Conservation (phyloP, 2,888 invertebrate species). For the Drosophila flavopinicola region DNA sequence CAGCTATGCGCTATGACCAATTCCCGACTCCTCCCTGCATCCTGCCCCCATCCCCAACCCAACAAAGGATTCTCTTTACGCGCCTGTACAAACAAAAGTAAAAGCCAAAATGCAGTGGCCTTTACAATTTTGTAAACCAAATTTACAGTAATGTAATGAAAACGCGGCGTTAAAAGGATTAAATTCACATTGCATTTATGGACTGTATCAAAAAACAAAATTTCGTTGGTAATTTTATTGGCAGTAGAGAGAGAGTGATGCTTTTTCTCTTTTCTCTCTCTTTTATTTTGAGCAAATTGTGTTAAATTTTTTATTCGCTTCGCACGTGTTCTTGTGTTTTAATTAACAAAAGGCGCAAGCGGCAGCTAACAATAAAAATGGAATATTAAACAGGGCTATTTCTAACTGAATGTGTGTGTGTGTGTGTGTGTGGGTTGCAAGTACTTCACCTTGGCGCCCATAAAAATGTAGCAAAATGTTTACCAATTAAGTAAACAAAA, state of each 20-base stretch:
- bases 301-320: conserved; percentile 70
- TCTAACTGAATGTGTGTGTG: conserved; percentile 22
- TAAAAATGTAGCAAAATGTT: conserved; percentile 79
- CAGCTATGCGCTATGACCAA: conserved; percentile 34
- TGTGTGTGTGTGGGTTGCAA: conserved; percentile 12
- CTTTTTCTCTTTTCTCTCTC: conserved; percentile 6
- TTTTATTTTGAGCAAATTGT: conserved; percentile 22
- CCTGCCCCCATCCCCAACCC: background rate
- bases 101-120: conserved; percentile 55
- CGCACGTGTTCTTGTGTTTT: conserved; percentile 81
- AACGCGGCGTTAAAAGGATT: conserved; percentile 77
- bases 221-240: conserved; percentile 36
- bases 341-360: conserved; percentile 71
- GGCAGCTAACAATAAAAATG: conserved; percentile 73
- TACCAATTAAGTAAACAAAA: conserved; percentile 80
- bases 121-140: conserved; percentile 65
- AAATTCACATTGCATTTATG: conserved; percentile 67
- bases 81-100: conserved; percentile 48
- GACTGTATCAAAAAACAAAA: conserved; percentile 32
- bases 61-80: conserved; percentile 28
- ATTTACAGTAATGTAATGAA: conserved; percentile 78
- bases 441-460: conserved; percentile 71
- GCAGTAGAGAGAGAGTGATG: conserved; percentile 29
- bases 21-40: background rate
- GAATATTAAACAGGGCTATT: conserved; percentile 64